These are phyloP conservation scores for Plagodis dolabraria DNA, from an alignment of 2,888 invertebrate genomes.

Conservation along the genomic window DNA sequence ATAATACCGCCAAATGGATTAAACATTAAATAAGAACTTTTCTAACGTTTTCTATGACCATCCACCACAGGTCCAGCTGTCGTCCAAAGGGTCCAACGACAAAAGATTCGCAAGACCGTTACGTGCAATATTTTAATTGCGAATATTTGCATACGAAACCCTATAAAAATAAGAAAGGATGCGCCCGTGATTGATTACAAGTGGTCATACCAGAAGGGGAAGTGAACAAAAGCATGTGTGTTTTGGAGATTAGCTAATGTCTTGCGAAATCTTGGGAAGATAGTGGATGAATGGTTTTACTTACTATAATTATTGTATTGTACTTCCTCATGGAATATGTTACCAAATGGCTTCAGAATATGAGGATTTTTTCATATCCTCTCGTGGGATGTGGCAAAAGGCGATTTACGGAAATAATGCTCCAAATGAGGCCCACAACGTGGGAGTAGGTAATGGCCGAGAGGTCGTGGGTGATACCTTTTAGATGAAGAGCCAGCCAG, in stretches of 20 bases:
- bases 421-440: too few relatives aligned
- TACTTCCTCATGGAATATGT: too few relatives aligned
- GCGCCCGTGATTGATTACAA: conserved; percentile 35
- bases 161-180: conserved; percentile 11
- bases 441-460: too few relatives aligned
- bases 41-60: conserved; percentile 15
- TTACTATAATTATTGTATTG: background rate
- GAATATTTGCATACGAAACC: conserved; percentile 72
- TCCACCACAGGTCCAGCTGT: conserved; percentile 21
- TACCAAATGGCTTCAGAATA: too few relatives aligned
- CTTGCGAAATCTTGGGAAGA: conserved; percentile 10
- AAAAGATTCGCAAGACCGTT: conserved; percentile 66
- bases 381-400: too few relatives aligned
- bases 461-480: too few relatives aligned
- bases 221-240: conserved; percentile 14
- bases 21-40: background rate
- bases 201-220: conserved; percentile 37
- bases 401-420: too few relatives aligned
- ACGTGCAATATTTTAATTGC: conserved; percentile 65
- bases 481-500: too few relatives aligned
- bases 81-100: conserved; percentile 42
- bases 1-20: background rate
- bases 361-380: too few relatives aligned
- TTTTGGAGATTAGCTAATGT: conserved; percentile 28
- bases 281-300: background rate